Conservation (phyloP, 30 jellyfish, hydroid and myxozoan species). For the Cassiopea xamachana region DNA sequence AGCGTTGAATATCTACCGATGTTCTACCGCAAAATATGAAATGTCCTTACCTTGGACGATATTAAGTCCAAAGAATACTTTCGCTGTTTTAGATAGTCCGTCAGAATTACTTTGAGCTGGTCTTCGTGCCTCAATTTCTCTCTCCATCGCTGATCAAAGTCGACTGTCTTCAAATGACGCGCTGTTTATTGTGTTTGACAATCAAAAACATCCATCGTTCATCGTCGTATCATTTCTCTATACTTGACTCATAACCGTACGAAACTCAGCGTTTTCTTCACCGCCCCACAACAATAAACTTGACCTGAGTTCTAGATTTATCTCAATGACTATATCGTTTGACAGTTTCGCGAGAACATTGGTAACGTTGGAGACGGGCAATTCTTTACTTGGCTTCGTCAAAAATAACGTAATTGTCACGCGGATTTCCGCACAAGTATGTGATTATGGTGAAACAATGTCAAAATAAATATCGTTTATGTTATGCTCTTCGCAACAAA, state of each 20-base stretch:
- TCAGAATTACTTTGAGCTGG: constrained; percentile 70
- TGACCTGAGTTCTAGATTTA: not conserved
- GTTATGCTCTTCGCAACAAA: not conserved
- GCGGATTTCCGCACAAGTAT: not conserved
- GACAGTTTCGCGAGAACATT: not conserved
- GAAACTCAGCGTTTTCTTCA: too few species aligned
- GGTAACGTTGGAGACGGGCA: not conserved
- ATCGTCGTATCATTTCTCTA: not conserved
- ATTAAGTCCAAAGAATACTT: constrained; percentile 60
- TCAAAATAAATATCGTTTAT: not conserved
- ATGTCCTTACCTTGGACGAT: constrained; percentile 51
- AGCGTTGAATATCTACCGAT: too few species aligned
- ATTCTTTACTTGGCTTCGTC: not conserved
- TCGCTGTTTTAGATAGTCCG: constrained; percentile 60
- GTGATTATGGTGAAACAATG: not conserved
- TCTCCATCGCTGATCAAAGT: constrained; percentile 30
- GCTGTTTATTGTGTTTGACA: not conserved
- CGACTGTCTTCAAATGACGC: not conserved
- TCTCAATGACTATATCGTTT: not conserved
- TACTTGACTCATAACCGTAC: not conserved
- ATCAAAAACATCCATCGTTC: not conserved
- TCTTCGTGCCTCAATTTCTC: constrained; percentile 46
- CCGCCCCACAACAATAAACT: not conserved
- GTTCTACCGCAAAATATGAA: too few species aligned
- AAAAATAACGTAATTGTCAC: not conserved